A percentile compares a stretch with the other conserved stretches of the same genome.
Evolutionary conservation across 2,113 vertebrate genomes (phyloP).

Genomic region (Anolis sagrei): DNA sequence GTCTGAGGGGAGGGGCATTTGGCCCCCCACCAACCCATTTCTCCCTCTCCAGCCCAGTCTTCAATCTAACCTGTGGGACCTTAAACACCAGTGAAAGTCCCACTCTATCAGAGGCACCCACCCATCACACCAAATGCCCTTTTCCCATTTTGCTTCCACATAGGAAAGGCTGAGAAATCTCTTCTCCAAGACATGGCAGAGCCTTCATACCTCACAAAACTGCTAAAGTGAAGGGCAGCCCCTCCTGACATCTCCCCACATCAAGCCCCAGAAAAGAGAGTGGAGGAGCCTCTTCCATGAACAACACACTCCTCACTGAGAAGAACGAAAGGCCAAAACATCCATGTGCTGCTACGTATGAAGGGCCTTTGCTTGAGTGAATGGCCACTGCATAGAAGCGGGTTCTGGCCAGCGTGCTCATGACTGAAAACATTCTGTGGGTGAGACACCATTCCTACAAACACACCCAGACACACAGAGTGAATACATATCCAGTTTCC

Average conservation of each 20-base stretch:
- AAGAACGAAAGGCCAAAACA: constrained; percentile 53
- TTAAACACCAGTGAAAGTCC: not conserved
- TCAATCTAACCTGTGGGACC: not conserved
- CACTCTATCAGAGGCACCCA: not conserved
- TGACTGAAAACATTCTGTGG: constrained; percentile 69
- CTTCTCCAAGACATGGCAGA: not conserved
- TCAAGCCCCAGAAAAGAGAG: constrained; percentile 52
- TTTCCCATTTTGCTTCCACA: constrained; percentile 35
- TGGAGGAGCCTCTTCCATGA: constrained; percentile 53
- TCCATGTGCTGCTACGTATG: constrained; percentile 66
- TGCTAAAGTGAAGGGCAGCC: constrained; percentile 18
- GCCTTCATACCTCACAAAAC: not conserved
- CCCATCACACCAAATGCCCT: constrained; percentile 29
- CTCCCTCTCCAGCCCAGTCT: not conserved
- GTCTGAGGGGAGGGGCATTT: not conserved
- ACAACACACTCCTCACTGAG: constrained; percentile 60
- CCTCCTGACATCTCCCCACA: constrained; percentile 30
- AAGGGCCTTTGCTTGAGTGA: constrained; percentile 74
- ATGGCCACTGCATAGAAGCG: constrained; percentile 71
- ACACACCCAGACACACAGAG: constrained; percentile 59
- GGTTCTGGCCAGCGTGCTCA: constrained; percentile 77
- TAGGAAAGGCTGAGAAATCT: not conserved
- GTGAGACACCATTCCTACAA: constrained; percentile 66
- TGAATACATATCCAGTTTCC: constrained; percentile 79
- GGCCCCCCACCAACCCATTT: not conserved